Evolutionary conservation across 2,113 vertebrate genomes (phyloP), one percentile per base, ranked within the genome.

Genomic region (Hystrix cristata): DNA sequence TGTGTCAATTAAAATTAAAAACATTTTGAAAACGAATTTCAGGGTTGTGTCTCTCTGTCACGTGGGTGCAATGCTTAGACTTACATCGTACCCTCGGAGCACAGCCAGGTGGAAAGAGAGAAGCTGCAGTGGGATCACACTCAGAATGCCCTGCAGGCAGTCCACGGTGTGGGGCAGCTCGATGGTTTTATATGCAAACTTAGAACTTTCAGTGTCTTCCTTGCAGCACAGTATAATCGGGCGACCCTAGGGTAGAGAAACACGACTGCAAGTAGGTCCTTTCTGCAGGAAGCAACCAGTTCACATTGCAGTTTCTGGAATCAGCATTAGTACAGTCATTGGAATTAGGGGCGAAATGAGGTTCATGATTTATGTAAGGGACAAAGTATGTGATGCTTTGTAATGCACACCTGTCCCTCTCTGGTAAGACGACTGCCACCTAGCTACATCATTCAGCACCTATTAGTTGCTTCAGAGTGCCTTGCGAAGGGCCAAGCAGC

Each of bases 101-200:
- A 99, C 99, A 43, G 99, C 99, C 98, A 99, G 98, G 98, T 99
- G 99, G 98, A 99, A 99, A 10, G 99, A 99, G 64, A 99, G 97
- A 71, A 99, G 98, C 98, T 99, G 99, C 72, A 99, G 98, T 2
- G 99, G 99, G 96, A 99, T 99, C 97, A 99, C 99, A 7, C 99
- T 99, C 95, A 99, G 98, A 98, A 99, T 98, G 92, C 99, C 99
- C 99, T 99, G 99, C 91, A 99, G 99, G 95, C 99, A 99, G 98
- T 99, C 99, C 92, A 99, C 99, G 0, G 99, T 99, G 4, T 99
- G 99, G 43, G 99, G 99, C 93, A 99, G 98, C 95, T 99, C 99
- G 13, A 99, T 99, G 19, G 99, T 99, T 98, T 99, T 99, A 95
- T 99, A 99, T 0, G 99, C 99, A 87, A 99, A 99, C 98, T 99